Percentiles rank a stretch among this genome's conserved stretches.
phyloP scores from a whole-genome alignment of 2,888 invertebrate genomes.

The Aphelenchoides bicaudatus region DNA sequence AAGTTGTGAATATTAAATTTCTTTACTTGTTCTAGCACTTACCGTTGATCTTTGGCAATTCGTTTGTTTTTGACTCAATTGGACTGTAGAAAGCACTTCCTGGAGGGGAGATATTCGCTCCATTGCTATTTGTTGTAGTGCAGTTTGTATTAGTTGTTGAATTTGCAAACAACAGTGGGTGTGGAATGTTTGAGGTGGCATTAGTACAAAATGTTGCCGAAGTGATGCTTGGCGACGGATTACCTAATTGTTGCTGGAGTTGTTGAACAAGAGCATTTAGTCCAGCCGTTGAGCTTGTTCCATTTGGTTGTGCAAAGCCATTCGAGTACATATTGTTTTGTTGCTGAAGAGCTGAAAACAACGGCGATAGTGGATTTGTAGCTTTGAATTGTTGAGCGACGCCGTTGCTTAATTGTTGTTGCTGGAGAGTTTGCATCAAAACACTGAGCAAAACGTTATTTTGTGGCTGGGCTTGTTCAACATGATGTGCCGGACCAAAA shows the following conservation, averaged over 20 bases:
- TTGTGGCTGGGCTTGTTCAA: not conserved
- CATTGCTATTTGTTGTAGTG: no score
- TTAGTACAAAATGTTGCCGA: no score
- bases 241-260: constrained; percentile 9
- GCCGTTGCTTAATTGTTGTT: constrained; percentile 9
- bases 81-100: not conserved
- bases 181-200: constrained; percentile 3
- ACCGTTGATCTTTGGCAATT: not conserved
- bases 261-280: constrained; percentile 12
- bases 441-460: constrained; percentile 6
- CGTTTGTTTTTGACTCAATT: constrained; percentile 1
- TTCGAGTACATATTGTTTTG: not conserved
- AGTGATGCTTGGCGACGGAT: not conserved
- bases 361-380: constrained; percentile 1
- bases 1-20: not conserved
- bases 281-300: not conserved
- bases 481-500: not conserved
- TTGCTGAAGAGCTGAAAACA: not conserved
- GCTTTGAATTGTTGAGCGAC: constrained; percentile 9
- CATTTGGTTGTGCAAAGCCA: not conserved
- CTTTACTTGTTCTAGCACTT: not conserved
- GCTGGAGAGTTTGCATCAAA: constrained; percentile 13
- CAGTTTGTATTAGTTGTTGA: not conserved
- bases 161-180: not conserved
- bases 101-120: no score